Evolutionary conservation across 2,113 vertebrate species (phyloP).

Genomic region (Halichoerus grypus): DNA sequence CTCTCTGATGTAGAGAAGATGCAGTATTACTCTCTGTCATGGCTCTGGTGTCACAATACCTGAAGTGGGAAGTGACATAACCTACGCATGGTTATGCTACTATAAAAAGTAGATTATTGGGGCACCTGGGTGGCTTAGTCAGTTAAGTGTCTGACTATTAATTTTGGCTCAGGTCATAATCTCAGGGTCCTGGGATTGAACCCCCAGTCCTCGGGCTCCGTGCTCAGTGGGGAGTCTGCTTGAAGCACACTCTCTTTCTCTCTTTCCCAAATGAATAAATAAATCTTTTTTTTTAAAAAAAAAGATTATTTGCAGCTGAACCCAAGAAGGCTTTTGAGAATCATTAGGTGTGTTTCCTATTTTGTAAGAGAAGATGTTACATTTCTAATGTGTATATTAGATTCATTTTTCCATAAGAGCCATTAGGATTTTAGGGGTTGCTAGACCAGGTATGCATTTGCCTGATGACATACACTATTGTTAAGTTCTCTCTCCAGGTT

Average conservation of each 20-base stretch:
- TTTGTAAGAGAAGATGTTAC: neutral
- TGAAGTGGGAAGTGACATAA: neutral
- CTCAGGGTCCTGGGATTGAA: neutral
- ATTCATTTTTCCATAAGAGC: neutral
- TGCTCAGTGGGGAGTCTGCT: neutral
- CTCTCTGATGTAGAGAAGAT: rapidly evolving
- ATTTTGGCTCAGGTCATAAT: neutral
- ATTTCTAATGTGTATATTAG: neutral
- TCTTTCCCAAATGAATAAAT: neutral
- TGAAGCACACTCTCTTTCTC: neutral
- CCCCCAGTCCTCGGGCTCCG: neutral
- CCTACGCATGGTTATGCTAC: neutral
- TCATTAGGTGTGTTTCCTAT: neutral
- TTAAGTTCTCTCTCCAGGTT: neutral
- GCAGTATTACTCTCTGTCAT: no score
- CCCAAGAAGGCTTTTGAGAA: neutral
- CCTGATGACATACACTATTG: neutral
- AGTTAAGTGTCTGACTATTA: neutral
- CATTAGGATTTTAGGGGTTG: neutral
- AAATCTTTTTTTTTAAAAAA: neutral
- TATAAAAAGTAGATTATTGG: neutral
- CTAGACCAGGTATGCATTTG: neutral
- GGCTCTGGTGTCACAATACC: no score
- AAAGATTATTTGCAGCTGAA: neutral
- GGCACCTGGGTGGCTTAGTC: no score